Percentiles rank a stretch among this genome's conserved stretches.
Evolutionary conservation across 2,113 vertebrate genomes (phyloP).

Genomic region (Diadophis punctatus): DNA sequence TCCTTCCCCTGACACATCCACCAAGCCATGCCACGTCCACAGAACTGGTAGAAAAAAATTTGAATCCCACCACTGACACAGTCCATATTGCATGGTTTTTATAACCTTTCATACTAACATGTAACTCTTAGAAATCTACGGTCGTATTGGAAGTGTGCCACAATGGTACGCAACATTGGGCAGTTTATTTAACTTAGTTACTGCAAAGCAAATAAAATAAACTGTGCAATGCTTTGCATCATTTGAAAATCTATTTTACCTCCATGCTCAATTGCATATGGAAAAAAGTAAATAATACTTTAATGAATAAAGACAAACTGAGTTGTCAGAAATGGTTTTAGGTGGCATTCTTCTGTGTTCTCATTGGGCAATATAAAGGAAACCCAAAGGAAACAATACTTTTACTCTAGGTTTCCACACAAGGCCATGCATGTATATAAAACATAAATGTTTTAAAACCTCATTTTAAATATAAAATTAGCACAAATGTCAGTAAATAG

Average conservation of each 20-base stretch:
- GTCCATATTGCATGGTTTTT: neutral
- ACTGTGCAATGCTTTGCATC: neutral
- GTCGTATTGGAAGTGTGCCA: neutral
- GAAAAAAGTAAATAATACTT: neutral
- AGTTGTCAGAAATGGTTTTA: constrained; percentile 11
- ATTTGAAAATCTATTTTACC: neutral
- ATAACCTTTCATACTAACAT: neutral
- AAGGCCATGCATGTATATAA: neutral
- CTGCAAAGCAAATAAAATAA: neutral
- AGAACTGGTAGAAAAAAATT: too few relatives aligned
- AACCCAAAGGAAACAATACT: neutral
- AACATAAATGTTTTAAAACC: neutral
- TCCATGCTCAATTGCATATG: neutral
- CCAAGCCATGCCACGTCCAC: too few relatives aligned
- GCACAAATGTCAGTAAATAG: neutral
- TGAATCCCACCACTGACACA: too few relatives aligned
- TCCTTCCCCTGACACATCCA: too few relatives aligned
- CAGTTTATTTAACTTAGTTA: neutral
- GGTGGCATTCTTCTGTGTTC: neutral
- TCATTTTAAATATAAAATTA: constrained; percentile 1
- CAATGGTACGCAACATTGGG: neutral
- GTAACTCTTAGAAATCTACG: neutral
- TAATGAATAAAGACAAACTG: constrained; percentile 1
- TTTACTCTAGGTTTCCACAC: neutral
- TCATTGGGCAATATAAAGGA: neutral